These are phyloP conservation scores for Apogon talboti DNA, from an alignment of 2,797 vertebrate species.

Conservation along the genomic window DNA sequence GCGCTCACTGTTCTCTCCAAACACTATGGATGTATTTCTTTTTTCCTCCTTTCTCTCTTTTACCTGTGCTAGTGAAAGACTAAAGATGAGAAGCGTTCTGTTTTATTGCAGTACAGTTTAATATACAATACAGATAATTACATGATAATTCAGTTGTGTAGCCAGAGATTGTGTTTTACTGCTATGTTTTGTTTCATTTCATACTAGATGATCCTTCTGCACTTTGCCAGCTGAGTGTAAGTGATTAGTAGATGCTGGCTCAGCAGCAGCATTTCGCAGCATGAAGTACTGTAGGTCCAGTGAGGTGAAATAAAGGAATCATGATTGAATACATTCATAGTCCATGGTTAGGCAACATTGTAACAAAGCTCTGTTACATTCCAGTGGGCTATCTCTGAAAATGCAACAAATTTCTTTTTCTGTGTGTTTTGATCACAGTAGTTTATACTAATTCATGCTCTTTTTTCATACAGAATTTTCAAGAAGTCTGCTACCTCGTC, in stretches of 20 bases:
- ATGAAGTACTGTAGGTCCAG: slow-evolving; percentile 11
- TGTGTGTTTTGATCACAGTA: slow-evolving; percentile 31
- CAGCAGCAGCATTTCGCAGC: not conserved
- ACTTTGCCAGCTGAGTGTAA: slow-evolving; percentile 16
- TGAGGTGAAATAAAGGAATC: slow-evolving; percentile 38
- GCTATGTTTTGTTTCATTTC: slow-evolving; percentile 5
- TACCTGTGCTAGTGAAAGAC: slow-evolving; percentile 1
- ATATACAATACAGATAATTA: not conserved
- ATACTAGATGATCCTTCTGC: slow-evolving; percentile 3
- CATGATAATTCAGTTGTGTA: not conserved
- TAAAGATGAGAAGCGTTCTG: not conserved
- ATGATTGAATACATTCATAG: slow-evolving; percentile 42
- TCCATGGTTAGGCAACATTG: slow-evolving; percentile 33
- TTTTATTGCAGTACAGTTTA: not conserved
- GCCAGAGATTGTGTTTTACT: slow-evolving; percentile 7
- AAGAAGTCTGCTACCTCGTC: slow-evolving; percentile 87
- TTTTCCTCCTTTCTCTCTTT: too few species aligned
- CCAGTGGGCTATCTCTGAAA: slow-evolving; percentile 24
- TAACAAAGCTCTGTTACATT: slow-evolving; percentile 39
- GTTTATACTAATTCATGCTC: slow-evolving; percentile 10
- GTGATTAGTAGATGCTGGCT: slow-evolving; percentile 14
- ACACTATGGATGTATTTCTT: too few species aligned
- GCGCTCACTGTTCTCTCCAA: too few species aligned
- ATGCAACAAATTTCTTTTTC: slow-evolving; percentile 23
- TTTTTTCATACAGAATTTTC: slow-evolving; percentile 83